phyloP scores from a whole-genome alignment of 2,888 invertebrate species.

The Patella pellucida region DNA sequence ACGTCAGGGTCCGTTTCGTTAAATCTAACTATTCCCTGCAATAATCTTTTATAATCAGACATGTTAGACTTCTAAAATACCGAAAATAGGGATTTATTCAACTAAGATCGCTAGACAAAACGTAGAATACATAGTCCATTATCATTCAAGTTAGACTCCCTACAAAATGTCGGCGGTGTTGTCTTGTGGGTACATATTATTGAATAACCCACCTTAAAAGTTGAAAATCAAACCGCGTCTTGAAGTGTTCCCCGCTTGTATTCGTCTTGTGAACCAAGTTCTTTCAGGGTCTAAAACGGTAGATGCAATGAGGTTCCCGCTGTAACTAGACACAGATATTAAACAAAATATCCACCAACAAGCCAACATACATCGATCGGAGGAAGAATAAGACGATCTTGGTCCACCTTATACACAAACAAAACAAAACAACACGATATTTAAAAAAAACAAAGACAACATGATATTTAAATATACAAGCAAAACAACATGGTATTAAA shows the following conservation, averaged over 20 bases:
- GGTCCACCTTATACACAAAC: constrained; percentile 41
- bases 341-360: constrained; percentile 59
- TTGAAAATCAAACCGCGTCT: constrained; percentile 37
- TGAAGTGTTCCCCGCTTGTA: constrained; percentile 54
- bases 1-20: constrained; percentile 45
- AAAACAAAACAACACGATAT: too few species aligned
- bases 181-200: too few species aligned
- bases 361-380: constrained; percentile 52
- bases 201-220: constrained; percentile 43
- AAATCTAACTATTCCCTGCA: constrained; percentile 43
- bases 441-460: too few species aligned
- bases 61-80: constrained; percentile 41
- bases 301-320: constrained; percentile 65
- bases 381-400: constrained; percentile 47
- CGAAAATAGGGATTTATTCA: not conserved
- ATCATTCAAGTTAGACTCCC: too few species aligned
- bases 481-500: too few species aligned
- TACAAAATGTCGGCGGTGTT: too few species aligned
- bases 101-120: too few species aligned
- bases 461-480: too few species aligned
- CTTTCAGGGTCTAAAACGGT: constrained; percentile 54
- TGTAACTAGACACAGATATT: constrained; percentile 54
- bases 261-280: constrained; percentile 46
- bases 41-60: constrained; percentile 40
- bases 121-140: too few species aligned